Evolutionary conservation across 2,888 invertebrate genomes (phyloP).

Genomic region (Coleophora deauratella): DNA sequence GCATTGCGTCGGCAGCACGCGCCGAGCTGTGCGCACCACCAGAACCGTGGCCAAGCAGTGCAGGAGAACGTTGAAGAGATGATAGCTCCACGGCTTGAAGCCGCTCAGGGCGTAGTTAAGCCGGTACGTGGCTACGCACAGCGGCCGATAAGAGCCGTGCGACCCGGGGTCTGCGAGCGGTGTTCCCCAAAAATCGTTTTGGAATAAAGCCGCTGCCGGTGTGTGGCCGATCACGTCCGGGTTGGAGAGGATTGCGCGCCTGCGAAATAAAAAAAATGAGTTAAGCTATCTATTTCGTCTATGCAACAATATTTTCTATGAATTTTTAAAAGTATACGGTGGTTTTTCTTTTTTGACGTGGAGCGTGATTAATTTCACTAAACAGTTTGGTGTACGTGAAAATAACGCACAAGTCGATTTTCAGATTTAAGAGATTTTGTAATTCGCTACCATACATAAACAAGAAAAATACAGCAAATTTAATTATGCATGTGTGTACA

Average conservation of each 20-base stretch:
- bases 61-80: constrained; percentile 87
- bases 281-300: constrained; percentile 20
- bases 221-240: constrained; percentile 91
- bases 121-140: constrained; percentile 91
- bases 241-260: constrained; percentile 96
- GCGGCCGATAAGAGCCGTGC: constrained; percentile 96
- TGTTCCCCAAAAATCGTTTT: constrained; percentile 99
- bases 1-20: constrained; percentile 77
- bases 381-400: no score
- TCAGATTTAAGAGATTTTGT: no score
- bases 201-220: constrained; percentile 86
- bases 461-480: no score
- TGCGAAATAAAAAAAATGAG: constrained; percentile 69
- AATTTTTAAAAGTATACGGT: no score
- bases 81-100: constrained; percentile 87
- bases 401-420: no score
- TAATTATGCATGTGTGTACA: no score
- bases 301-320: constrained; percentile 6
- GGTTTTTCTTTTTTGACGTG: no score
- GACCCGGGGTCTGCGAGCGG: constrained; percentile 93
- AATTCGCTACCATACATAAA: no score
- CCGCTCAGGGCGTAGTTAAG: constrained; percentile 86
- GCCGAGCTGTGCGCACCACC: constrained; percentile 84
- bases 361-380: no score
- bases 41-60: constrained; percentile 90